Conservation (phyloP, 2,797 vertebrate genomes). For the Oreochromis mossambicus region DNA sequence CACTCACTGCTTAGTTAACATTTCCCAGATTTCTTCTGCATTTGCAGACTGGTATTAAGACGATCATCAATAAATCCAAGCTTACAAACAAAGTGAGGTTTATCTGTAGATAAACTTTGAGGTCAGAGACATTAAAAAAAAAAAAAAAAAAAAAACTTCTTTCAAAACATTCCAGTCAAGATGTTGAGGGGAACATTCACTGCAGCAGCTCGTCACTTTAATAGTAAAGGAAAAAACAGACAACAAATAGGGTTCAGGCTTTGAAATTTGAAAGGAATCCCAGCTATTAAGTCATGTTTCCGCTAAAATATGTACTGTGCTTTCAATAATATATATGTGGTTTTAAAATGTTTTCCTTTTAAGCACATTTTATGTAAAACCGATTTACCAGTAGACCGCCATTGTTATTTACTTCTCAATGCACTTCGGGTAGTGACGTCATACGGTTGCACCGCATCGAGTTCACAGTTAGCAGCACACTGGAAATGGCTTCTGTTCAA, state of each 20-base stretch:
- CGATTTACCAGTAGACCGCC: no score
- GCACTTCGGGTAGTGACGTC: no score
- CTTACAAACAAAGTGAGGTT: constrained; percentile 24
- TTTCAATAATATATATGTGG: background rate
- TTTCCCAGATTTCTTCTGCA: constrained; percentile 17
- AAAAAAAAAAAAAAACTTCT: background rate
- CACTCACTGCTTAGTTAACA: constrained; percentile 14
- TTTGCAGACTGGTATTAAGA: constrained; percentile 25
- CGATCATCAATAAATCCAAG: constrained; percentile 52
- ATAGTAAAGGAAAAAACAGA: background rate
- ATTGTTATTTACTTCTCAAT: no score
- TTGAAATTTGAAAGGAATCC: background rate
- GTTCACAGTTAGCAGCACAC: no score
- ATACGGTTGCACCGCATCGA: no score
- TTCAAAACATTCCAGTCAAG: background rate
- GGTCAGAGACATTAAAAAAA: background rate
- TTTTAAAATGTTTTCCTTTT: background rate
- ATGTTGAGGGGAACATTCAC: background rate
- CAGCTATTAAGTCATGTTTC: background rate
- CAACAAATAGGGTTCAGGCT: background rate
- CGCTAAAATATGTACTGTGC: rapidly evolving
- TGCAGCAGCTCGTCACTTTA: background rate
- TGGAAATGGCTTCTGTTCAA: no score
- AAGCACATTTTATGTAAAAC: background rate
- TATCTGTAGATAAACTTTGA: constrained; percentile 24